Evolutionary conservation across 2,888 invertebrate species (phyloP).

Genomic region (Nymphalis polychloros): DNA sequence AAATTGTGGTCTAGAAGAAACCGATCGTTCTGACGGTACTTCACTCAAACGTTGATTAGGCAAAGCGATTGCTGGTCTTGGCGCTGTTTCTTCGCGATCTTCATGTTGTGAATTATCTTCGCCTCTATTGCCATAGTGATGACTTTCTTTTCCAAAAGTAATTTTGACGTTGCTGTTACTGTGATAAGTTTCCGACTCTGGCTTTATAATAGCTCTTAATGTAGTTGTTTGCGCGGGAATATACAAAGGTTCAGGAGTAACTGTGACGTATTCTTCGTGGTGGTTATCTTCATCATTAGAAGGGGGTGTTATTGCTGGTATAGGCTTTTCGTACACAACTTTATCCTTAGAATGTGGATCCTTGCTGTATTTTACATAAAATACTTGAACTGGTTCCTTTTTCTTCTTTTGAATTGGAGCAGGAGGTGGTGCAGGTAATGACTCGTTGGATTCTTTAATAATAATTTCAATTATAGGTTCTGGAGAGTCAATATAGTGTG

Average conservation of each 20-base stretch:
- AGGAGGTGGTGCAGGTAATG: slow-evolving; percentile 85
- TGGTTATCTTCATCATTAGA: slow-evolving; percentile 84
- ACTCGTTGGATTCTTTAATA: slow-evolving; percentile 93
- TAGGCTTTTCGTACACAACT: slow-evolving; percentile 89
- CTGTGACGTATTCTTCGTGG: slow-evolving; percentile 80
- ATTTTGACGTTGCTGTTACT: slow-evolving; percentile 90
- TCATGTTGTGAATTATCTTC: slow-evolving; percentile 61
- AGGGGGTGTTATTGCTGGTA: slow-evolving; percentile 88
- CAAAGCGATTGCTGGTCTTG: slow-evolving; percentile 83
- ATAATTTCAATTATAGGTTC: slow-evolving; percentile 96
- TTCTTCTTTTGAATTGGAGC: slow-evolving; percentile 77
- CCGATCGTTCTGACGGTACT: slow-evolving; percentile 58
- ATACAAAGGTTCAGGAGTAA: slow-evolving; percentile 76
- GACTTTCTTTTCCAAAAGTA: slow-evolving; percentile 88
- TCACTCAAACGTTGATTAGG: slow-evolving; percentile 66
- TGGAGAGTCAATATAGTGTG: slow-evolving; percentile 87
- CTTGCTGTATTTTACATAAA: slow-evolving; percentile 95
- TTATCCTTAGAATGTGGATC: slow-evolving; percentile 88
- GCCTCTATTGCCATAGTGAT: slow-evolving; percentile 65
- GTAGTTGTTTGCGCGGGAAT: slow-evolving; percentile 87
- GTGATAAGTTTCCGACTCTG: slow-evolving; percentile 92
- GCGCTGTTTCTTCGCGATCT: slow-evolving; percentile 84
- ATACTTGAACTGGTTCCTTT: slow-evolving; percentile 94
- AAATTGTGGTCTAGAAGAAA: slow-evolving; percentile 55
- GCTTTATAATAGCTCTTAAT: slow-evolving; percentile 90